Evolutionary conservation across 2,888 invertebrate genomes (phyloP).

Genomic region (Mesopsocus fuscifrons): DNA sequence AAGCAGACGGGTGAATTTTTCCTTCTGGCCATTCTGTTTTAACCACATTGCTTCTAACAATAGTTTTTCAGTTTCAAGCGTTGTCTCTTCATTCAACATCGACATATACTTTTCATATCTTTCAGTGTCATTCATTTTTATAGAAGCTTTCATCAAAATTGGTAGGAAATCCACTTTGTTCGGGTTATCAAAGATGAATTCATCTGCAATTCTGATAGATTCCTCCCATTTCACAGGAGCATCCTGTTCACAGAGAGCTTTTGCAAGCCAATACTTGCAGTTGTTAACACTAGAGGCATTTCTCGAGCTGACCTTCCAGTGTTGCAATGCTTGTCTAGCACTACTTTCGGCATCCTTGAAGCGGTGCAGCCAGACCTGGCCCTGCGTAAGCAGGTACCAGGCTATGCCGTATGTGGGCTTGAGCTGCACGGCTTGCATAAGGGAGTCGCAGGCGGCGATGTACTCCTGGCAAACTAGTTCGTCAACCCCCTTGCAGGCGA

Average conservation of each 20-base stretch:
- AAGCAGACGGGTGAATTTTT: slow-evolving; percentile 22
- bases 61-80: slow-evolving; percentile 17
- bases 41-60: slow-evolving; percentile 32
- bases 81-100: slow-evolving; percentile 21
- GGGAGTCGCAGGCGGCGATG: slow-evolving; percentile 32
- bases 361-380: slow-evolving; percentile 30
- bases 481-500: slow-evolving; percentile 39
- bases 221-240: slow-evolving; percentile 32
- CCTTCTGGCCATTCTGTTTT: slow-evolving; percentile 29
- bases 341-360: slow-evolving; percentile 29
- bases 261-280: slow-evolving; percentile 19
- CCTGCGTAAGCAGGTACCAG: slow-evolving; percentile 29
- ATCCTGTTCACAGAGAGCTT: slow-evolving; percentile 26
- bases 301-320: slow-evolving; percentile 21
- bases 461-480: slow-evolving; percentile 31
- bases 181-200: slow-evolving; percentile 20
- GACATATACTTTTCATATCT: slow-evolving; percentile 23
- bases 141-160: slow-evolving; percentile 22
- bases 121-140: slow-evolving; percentile 24
- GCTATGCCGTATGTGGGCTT: slow-evolving; percentile 25
- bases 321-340: slow-evolving; percentile 23
- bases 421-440: slow-evolving; percentile 25
- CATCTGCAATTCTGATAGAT: slow-evolving; percentile 26
- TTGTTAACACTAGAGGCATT: slow-evolving; percentile 14
- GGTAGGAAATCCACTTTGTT: slow-evolving; percentile 10